Evolutionary conservation across 2,797 vertebrate genomes (phyloP), one percentile per base, ranked within the genome.

Genomic region (Galagoides demidoff): DNA sequence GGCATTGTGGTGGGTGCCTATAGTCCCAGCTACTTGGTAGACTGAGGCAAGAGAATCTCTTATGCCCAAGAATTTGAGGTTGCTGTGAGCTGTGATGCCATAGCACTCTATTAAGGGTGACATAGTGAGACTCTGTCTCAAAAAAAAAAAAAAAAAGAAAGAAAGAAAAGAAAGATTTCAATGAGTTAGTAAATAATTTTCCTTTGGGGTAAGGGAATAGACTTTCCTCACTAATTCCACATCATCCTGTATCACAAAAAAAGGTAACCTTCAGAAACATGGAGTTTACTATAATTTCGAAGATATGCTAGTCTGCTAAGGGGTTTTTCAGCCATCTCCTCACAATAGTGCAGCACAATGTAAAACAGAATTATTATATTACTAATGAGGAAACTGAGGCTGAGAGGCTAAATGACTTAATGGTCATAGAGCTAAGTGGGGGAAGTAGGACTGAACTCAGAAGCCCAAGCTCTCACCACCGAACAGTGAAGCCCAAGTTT

Each of bases 381-480:
- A 39, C 10, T 74, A 63, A 83, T 61, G n/a, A 89, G 59, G 64
- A 89, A 85, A 83, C 45, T 45, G 43, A 78, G 78, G 55, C 31
- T 45, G 25, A 39, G 7, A 59, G 39, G 7, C 39, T 73, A 66
- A 94, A 34, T 68, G 68, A 83, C 85, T 23, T 17, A 27, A 49
- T 20, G 68, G 13, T 59, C 59, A 87, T 0, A 85, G 57, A 70
- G 55, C 29, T 63, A 78, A 2, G 29, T 12, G 19, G 49, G 39
- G 39, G 27, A 27, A 81, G 4, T 27, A 55, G 55, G 52, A 76
- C 45, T 77, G 61, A 90, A 85, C 11, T 31, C 22, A 7, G 52
- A 74, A 93, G n/a, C 19, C 52, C 86, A 81, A 90, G 76, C 52
- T 76, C 70, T 29, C 85, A 88, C 34, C 43, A 92, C 52, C 29